Conservation (phyloP, 2,113 vertebrate genomes). For the Aegithalos caudatus region DNA sequence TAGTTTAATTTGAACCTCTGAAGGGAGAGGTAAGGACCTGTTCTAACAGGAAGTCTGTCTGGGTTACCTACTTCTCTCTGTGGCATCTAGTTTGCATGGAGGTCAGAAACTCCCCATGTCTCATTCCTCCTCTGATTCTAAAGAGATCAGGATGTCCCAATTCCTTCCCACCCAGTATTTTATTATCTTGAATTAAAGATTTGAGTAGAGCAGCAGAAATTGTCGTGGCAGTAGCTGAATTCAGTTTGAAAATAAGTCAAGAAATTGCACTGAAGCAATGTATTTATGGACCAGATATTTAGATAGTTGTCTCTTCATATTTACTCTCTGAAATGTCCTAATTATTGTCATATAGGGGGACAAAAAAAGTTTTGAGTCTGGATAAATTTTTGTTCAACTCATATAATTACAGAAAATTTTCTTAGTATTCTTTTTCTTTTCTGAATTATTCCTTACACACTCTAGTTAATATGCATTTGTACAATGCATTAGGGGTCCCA, state of each 20-base stretch:
- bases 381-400: background rate
- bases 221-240: background rate
- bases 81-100: background rate
- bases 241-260: constrained; percentile 5
- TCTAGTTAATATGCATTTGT: background rate
- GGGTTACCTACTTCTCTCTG: background rate
- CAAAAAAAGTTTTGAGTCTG: background rate
- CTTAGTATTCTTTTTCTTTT: background rate
- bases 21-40: background rate
- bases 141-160: background rate
- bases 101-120: background rate
- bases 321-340: background rate
- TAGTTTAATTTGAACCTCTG: background rate
- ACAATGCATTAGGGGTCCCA: background rate
- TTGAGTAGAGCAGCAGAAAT: background rate
- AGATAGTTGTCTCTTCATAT: background rate
- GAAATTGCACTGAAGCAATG: background rate
- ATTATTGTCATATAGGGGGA: background rate
- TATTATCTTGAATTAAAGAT: background rate
- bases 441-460: background rate
- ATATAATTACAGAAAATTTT: background rate
- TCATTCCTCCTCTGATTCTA: background rate
- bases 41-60: background rate
- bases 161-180: background rate
- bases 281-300: background rate